These are phyloP conservation scores for Hyppa rectilinea DNA, from an alignment of 2,888 invertebrate species.

Conservation along the genomic window DNA sequence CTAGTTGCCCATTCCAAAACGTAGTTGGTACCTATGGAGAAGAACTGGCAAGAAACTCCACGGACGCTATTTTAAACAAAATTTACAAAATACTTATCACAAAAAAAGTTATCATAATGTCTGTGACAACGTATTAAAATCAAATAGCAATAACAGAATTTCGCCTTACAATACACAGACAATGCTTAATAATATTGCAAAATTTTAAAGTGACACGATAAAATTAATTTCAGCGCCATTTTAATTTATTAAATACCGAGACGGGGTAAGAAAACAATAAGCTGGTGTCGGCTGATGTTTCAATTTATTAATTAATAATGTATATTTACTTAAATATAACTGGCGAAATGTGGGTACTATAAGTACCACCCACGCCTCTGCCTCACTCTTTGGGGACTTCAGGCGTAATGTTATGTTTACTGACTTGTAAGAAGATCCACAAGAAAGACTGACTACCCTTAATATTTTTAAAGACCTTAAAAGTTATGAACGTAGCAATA, in stretches of 20 bases:
- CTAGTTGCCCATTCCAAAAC: too few species aligned
- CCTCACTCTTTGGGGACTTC: too few species aligned
- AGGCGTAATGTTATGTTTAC: too few species aligned
- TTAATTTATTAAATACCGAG: constrained; percentile 37
- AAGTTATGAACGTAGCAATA: not conserved
- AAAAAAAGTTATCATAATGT: not conserved
- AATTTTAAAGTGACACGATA: constrained; percentile 21
- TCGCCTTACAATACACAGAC: not conserved
- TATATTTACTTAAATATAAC: too few species aligned
- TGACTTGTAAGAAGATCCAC: constrained; percentile 3
- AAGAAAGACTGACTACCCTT: constrained; percentile 12
- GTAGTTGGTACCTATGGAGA: too few species aligned
- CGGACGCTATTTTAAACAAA: too few species aligned
- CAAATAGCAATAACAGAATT: not conserved
- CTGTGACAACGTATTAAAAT: not conserved
- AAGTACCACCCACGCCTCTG: too few species aligned
- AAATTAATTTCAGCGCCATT: constrained; percentile 42
- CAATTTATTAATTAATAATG: constrained; percentile 46
- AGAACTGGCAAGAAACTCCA: too few species aligned
- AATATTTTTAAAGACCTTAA: constrained; percentile 2
- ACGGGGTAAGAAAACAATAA: constrained; percentile 28
- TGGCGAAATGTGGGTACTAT: too few species aligned
- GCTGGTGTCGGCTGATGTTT: constrained; percentile 28
- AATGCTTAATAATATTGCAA: not conserved
- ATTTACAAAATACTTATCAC: too few species aligned